These are phyloP conservation scores for human (Homo sapiens) DNA, from an alignment of 2,113 vertebrate species.

Conservation along the genomic window GRCh38 chr1:214856001-214856500, in stretches of 20 bases:
- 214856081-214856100: not conserved
- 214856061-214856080: not conserved
- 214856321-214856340: not conserved
- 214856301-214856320: not conserved
- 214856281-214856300: not conserved
- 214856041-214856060: not conserved
- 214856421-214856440: not conserved
- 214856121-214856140: not conserved
- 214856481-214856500: not conserved
- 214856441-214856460: not conserved
- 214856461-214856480: not conserved
- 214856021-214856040: not conserved
- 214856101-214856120: not conserved
- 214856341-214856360: not conserved
- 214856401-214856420: not conserved
- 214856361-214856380: not conserved
- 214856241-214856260: not conserved
- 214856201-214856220: not conserved
- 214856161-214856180: not conserved
- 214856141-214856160: not conserved
- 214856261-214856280: not conserved
- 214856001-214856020: not conserved
- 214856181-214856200: not conserved
- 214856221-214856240: not conserved
- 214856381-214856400: not conserved